Conservation (phyloP, 2,888 invertebrate genomes). For the Morpho helenor region DNA sequence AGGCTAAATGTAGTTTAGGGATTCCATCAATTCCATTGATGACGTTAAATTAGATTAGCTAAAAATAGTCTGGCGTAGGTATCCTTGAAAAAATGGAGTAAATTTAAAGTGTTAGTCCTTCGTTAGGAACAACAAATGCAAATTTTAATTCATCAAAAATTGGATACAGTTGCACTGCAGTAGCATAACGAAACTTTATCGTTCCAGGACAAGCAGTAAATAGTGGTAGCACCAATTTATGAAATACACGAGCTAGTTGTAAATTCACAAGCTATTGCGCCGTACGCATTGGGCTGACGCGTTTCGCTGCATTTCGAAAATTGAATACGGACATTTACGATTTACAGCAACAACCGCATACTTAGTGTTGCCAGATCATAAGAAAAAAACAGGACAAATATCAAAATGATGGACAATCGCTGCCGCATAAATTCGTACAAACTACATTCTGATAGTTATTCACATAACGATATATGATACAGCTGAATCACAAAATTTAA, state of each 20-base stretch:
- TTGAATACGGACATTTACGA: slow-evolving; percentile 55
- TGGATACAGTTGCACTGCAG: not conserved
- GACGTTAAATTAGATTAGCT: too few species aligned
- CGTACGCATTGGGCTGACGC: slow-evolving; percentile 35
- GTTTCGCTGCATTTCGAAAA: slow-evolving; percentile 55
- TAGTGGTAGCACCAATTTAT: slow-evolving; percentile 20
- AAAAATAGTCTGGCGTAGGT: too few species aligned
- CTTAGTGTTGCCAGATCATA: slow-evolving; percentile 5
- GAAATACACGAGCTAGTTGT: slow-evolving; percentile 30
- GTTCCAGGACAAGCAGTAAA: slow-evolving; percentile 18
- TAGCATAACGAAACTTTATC: slow-evolving; percentile 7
- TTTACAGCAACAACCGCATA: slow-evolving; percentile 41
- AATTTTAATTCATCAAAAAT: not conserved
- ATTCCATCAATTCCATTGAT: too few species aligned
- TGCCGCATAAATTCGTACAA: not conserved
- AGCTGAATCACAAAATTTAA: too few species aligned
- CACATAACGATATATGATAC: too few species aligned
- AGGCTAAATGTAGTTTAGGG: too few species aligned
- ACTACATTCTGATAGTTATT: too few species aligned
- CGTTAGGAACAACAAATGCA: too few species aligned
- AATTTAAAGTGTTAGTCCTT: too few species aligned
- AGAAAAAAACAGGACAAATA: not conserved
- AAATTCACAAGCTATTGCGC: slow-evolving; percentile 34
- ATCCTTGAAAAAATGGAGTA: too few species aligned
- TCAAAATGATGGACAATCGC: not conserved